Percentiles rank a stretch among this genome's conserved stretches.
phyloP scores from a whole-genome alignment of 2,113 vertebrate genomes.

The Bungarus multicinctus region DNA sequence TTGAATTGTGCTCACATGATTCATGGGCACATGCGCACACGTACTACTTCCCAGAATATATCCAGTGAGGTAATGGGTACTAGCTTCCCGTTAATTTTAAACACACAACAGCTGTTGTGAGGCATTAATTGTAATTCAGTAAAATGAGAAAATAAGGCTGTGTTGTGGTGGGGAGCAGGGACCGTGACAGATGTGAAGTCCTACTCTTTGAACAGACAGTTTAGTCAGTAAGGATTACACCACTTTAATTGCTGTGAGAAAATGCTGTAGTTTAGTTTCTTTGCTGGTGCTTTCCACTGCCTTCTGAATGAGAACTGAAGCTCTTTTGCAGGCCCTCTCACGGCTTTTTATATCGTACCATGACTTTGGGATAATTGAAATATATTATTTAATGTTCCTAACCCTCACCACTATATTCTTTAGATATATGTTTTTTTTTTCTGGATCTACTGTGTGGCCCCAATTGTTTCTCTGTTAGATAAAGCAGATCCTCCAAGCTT shows the following conservation, averaged over 20 bases:
- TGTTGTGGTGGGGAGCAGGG: not conserved
- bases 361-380: not conserved
- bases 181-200: not conserved
- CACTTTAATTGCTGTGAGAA: not conserved
- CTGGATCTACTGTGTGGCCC: not conserved
- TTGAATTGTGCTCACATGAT: not conserved
- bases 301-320: not conserved
- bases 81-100: conserved; percentile 1
- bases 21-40: not conserved
- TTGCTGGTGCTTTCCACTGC: not conserved
- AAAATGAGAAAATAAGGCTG: not conserved
- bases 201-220: not conserved
- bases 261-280: not conserved
- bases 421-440: not conserved
- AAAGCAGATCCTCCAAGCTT: not conserved
- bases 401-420: not conserved
- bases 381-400: not conserved
- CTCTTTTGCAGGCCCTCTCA: not conserved
- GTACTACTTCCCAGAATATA: conserved; percentile 13
- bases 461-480: not conserved
- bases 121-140: not conserved
- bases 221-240: conserved; percentile 5
- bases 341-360: not conserved
- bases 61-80: not conserved
- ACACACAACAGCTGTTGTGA: conserved; percentile 12